These are phyloP conservation scores for Cantharis flavilabris DNA, from an alignment of 2,888 invertebrate genomes.

Conservation along the genomic window DNA sequence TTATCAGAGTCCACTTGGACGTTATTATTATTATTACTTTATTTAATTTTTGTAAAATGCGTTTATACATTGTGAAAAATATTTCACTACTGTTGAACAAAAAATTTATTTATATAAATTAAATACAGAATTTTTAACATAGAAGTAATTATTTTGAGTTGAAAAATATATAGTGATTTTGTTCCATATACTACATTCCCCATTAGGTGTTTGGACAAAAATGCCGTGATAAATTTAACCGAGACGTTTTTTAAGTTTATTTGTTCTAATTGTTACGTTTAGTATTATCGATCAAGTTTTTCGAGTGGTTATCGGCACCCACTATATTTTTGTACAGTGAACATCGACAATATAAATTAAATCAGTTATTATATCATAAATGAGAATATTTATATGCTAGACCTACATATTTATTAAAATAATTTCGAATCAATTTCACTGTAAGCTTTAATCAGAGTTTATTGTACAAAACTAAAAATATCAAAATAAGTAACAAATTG, in stretches of 20 bases:
- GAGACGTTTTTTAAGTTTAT: neutral
- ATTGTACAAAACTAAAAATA: constrained; percentile 51
- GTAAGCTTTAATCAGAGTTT: constrained; percentile 52
- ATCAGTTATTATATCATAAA: constrained; percentile 9
- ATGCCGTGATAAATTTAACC: neutral
- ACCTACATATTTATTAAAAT: constrained; percentile 13
- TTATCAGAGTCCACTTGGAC: neutral
- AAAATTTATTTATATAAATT: neutral
- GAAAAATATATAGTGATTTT: neutral
- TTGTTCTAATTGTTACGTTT: neutral
- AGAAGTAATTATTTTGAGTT: neutral
- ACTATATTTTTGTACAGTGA: constrained; percentile 25
- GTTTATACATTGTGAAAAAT: neutral
- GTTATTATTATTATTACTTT: neutral
- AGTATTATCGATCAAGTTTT: neutral
- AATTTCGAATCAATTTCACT: constrained; percentile 28
- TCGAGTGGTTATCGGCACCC: neutral
- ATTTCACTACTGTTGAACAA: neutral
- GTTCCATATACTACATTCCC: neutral
- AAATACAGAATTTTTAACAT: neutral
- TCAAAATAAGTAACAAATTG: constrained; percentile 41
- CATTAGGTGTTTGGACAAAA: neutral
- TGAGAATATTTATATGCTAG: constrained; percentile 17
- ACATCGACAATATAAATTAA: constrained; percentile 36
- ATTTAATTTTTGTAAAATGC: neutral